These are phyloP conservation scores for Neotoxoptera formosana DNA, from an alignment of 1,140 invertebrate genomes.

Conservation along the genomic window DNA sequence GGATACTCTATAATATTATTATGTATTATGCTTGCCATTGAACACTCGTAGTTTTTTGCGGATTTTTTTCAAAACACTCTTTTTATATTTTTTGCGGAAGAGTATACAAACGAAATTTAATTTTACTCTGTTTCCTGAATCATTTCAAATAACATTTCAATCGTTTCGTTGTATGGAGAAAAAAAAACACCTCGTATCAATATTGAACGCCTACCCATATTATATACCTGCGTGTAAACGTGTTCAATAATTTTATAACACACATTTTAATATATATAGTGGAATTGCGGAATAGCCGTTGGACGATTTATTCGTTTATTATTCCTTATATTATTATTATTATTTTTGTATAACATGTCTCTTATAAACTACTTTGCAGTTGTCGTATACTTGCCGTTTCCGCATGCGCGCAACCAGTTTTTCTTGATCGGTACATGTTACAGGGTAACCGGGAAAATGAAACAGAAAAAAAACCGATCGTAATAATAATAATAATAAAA, in stretches of 20 bases:
- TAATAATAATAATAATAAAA: too few species aligned
- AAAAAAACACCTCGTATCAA: background rate
- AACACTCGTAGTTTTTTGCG: background rate
- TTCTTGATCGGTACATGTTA: constrained; percentile 22
- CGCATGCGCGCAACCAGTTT: constrained; percentile 32
- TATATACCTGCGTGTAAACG: background rate
- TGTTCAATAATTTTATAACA: background rate
- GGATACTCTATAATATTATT: background rate
- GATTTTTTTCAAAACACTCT: background rate
- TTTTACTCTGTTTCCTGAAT: background rate
- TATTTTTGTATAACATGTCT: background rate
- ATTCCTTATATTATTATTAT: background rate
- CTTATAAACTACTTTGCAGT: background rate
- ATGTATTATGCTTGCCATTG: background rate
- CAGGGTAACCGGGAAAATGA: background rate
- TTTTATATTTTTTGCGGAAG: background rate
- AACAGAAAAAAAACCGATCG: background rate
- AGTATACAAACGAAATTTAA: background rate
- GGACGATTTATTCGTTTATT: constrained; percentile 6
- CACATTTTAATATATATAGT: too few species aligned
- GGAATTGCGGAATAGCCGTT: background rate
- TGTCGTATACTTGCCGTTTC: background rate
- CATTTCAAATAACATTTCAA: background rate
- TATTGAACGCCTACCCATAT: background rate
- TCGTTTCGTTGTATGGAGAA: background rate